Base-by-base conservation (phyloP, 1,140 invertebrate genomes). In the Lucilia sericata region DNA sequence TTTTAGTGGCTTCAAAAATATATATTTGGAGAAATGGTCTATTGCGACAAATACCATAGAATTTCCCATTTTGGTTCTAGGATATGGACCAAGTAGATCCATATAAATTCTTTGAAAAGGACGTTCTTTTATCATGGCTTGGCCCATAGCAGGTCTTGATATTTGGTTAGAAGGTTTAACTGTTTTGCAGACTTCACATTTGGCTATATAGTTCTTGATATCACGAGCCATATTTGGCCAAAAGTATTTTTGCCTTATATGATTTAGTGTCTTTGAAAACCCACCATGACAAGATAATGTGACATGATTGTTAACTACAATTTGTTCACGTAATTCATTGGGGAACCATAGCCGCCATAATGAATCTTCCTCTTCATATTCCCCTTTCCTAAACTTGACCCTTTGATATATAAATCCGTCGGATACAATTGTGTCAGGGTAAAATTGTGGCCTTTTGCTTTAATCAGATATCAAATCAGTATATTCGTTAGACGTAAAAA, bases 261-360 rank as follows among this genome's bases (percentile, higher is more conserved):
- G 74, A 17, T 17, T n/a, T 4, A 76, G 36, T 42, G 74, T 76
- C 34, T 76, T 76, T 2, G 7, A n/a, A 36, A 76, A 42, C 25
- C 74, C 74, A 4, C 74, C 74, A 19, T 42, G 74, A 76, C 74
- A 36, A 8, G 42, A 42, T 7, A 42, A 8, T 42, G 42, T 10
- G 42, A 42, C 42, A 42, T 42, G 42, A 42, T 19, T 75, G 21
- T 21, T 12, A n/a, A 51, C 49, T 17, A 82, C 42, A 4, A 49
- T 13, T 14, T 47, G 21, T n/a, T 30, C 47, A n/a, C 8, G 19
- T 10, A 82, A 25, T n/a, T n/a, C 8, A 2, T 82, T 82, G 34
- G 80, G 80, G 5, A 82, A 21, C 49, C 80, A 82, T 30, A 82
- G 47, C 17, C 42, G 47, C 80, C 80, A 82, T 25, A 42, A 42